phyloP scores from a whole-genome alignment of 2,113 vertebrate genomes.

The Bufo gargarizans region DNA sequence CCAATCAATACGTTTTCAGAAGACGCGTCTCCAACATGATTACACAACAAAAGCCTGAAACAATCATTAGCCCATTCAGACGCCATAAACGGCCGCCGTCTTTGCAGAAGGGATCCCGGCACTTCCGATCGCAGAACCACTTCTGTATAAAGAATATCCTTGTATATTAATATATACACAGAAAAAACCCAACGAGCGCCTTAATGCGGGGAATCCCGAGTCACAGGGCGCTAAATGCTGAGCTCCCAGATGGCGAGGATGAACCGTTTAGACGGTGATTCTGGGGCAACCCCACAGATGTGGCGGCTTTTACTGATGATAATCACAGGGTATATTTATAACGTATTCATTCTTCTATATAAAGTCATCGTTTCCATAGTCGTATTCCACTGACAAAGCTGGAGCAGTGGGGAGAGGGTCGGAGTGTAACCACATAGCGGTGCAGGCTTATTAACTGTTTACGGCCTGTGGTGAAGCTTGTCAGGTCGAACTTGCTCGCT shows the following conservation, averaged over 20 bases:
- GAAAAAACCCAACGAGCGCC: background rate
- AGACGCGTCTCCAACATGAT: conserved; percentile 43
- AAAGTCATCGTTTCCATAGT: background rate
- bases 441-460: too few species aligned
- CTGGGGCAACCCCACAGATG: background rate
- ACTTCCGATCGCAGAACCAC: conserved; percentile 3
- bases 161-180: background rate
- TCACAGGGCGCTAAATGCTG: background rate
- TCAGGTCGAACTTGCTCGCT: too few species aligned
- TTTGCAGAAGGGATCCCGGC: conserved; percentile 17
- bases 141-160: background rate
- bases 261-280: background rate
- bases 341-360: background rate
- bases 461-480: too few species aligned
- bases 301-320: background rate
- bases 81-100: background rate
- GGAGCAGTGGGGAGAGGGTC: too few species aligned
- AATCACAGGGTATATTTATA: background rate
- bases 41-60: conserved; percentile 16
- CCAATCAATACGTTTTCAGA: conserved; percentile 43
- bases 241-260: background rate
- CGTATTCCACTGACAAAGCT: background rate
- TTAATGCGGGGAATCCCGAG: background rate
- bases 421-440: background rate
- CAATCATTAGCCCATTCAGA: conserved; percentile 50